Conservation (phyloP, 2,797 vertebrate genomes). For the Pteronotus mesoamericanus region DNA sequence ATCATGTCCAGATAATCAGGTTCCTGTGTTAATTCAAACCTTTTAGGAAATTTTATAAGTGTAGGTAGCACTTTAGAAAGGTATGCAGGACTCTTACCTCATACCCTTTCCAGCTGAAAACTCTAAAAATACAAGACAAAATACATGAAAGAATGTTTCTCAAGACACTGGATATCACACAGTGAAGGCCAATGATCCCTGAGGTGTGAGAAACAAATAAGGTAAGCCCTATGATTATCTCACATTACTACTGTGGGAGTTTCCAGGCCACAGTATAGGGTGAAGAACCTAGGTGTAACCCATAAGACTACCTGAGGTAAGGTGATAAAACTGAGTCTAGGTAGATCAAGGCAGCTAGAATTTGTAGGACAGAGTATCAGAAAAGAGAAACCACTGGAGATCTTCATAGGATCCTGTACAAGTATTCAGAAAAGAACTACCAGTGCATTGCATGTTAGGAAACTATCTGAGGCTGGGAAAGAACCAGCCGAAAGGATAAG, state of each 20-base stretch:
- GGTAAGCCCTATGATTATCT: neutral
- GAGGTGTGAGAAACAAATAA: constrained; percentile 2
- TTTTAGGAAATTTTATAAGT: neutral
- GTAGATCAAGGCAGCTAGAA: neutral
- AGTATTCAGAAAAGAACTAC: neutral
- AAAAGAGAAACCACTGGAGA: neutral
- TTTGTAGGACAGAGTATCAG: neutral
- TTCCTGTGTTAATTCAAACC: constrained; percentile 7
- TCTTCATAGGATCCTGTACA: neutral
- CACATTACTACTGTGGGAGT: neutral
- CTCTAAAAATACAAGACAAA: neutral
- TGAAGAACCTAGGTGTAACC: neutral
- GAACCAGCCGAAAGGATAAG: neutral
- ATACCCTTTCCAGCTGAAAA: neutral
- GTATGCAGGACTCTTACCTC: neutral
- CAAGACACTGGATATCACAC: neutral
- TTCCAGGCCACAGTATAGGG: neutral
- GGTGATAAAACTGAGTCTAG: neutral
- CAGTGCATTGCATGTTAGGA: neutral
- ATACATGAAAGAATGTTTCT: neutral
- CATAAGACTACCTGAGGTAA: neutral
- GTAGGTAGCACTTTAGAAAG: constrained; percentile 22
- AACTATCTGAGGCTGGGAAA: neutral
- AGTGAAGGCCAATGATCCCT: neutral
- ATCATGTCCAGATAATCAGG: neutral